A percentile compares a stretch with the other conserved stretches of the same genome.
Conservation (phyloP, 1,140 invertebrate genomes). For the Probaryconus sp. region DNA sequence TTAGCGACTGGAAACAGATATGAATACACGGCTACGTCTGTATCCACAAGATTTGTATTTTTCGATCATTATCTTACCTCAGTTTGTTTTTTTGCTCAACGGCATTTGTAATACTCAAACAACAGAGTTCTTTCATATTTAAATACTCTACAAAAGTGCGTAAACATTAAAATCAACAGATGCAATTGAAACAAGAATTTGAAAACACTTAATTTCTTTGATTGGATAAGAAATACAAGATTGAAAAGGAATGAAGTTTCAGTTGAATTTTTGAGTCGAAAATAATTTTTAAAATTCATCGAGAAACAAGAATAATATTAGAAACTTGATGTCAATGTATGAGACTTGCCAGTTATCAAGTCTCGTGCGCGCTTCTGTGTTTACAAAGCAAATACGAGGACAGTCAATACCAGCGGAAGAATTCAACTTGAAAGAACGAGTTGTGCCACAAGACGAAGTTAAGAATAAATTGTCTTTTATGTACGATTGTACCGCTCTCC, state of each 20-base stretch:
- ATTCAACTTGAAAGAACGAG: conserved; percentile 56
- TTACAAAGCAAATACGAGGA: conserved; percentile 58
- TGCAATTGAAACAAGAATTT: no score
- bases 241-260: neutral
- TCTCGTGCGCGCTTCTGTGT: conserved; percentile 41
- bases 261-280: conserved; percentile 2
- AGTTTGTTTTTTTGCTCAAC: conserved; percentile 18
- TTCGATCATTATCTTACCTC: conserved; percentile 47
- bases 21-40: conserved; percentile 29
- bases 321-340: neutral
- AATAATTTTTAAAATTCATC: neutral
- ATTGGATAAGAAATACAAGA: no score
- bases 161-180: no score
- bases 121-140: no score
- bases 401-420: conserved; percentile 55
- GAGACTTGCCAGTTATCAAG: neutral
- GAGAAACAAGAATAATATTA: neutral
- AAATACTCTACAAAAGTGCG: no score
- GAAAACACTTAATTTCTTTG: no score
- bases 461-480: conserved; percentile 4
- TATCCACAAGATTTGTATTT: conserved; percentile 8
- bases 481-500: neutral
- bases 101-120: no score
- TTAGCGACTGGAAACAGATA: conserved; percentile 51
- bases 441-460: conserved; percentile 18